Evolutionary conservation across 2,888 invertebrate species (phyloP).

Genomic region (Aproaerema taeniolella): DNA sequence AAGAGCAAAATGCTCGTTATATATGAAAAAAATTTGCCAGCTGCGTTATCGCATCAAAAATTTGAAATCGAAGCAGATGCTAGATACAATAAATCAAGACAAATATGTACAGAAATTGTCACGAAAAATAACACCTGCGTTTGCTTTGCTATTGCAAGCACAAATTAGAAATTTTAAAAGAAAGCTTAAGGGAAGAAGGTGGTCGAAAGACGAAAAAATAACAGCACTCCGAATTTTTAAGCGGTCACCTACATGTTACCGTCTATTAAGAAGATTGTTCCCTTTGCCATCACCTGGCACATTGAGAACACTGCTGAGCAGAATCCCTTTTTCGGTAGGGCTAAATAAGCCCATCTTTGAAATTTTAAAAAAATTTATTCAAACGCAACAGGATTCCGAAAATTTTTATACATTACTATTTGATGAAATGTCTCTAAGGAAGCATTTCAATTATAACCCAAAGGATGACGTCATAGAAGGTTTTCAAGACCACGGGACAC

Average conservation of each 20-base stretch:
- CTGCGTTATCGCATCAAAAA: too few relatives aligned
- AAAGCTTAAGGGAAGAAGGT: conserved; percentile 6
- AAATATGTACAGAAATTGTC: background rate
- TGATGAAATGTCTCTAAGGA: conserved; percentile 16
- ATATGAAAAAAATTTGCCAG: too few relatives aligned
- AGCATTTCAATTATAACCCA: conserved; percentile 17
- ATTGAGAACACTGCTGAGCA: conserved; percentile 21
- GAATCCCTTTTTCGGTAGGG: conserved; percentile 18
- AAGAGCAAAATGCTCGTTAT: too few relatives aligned
- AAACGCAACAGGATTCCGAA: conserved; percentile 3
- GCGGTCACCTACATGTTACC: conserved; percentile 25
- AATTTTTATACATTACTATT: conserved; percentile 6
- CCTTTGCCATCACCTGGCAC: conserved; percentile 21
- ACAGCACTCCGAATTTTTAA: conserved; percentile 18
- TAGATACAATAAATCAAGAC: background rate
- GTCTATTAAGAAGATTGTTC: conserved; percentile 23
- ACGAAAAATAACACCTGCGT: conserved; percentile 4
- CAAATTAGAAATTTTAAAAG: conserved; percentile 8
- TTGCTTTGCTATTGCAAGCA: conserved; percentile 4
- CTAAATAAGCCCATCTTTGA: conserved; percentile 20
- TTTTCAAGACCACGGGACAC: conserved; percentile 20
- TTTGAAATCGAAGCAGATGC: too few relatives aligned
- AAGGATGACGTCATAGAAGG: conserved; percentile 18
- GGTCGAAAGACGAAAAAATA: conserved; percentile 5
- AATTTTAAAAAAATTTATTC: conserved; percentile 17